These are phyloP conservation scores for Eretmochelys imbricata DNA, from an alignment of 2,113 vertebrate genomes.

Conservation along the genomic window DNA sequence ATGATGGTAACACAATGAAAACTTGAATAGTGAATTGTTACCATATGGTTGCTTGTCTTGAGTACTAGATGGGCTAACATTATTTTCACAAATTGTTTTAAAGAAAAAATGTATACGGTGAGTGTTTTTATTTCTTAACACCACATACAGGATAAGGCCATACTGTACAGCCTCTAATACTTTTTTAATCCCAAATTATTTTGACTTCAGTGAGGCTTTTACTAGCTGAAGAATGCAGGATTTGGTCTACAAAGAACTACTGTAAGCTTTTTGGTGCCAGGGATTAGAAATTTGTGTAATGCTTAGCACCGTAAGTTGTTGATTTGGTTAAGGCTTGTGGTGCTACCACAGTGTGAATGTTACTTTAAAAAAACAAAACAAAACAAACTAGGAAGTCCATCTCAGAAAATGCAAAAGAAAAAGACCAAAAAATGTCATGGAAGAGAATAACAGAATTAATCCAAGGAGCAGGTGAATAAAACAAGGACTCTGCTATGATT, in stretches of 20 bases:
- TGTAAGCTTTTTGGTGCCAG: neutral
- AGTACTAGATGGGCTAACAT: neutral
- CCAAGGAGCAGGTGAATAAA: neutral
- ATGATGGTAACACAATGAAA: neutral
- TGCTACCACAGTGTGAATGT: neutral
- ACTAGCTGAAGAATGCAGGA: fast-evolving
- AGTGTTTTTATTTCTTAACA: constrained; percentile 19
- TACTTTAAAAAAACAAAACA: too few relatives aligned
- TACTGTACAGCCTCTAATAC: neutral
- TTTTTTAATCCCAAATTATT: constrained; percentile 12
- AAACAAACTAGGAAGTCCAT: neutral
- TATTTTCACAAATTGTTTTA: neutral
- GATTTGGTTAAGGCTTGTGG: fast-evolving
- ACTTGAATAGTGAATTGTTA: neutral
- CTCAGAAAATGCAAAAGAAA: too few relatives aligned
- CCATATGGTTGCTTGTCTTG: neutral
- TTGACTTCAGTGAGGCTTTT: neutral
- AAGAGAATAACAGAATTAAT: neutral
- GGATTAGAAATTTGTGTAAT: neutral
- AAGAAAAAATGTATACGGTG: neutral
- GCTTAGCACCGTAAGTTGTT: neutral
- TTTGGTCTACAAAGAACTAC: neutral
- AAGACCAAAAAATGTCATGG: neutral
- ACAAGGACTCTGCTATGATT: neutral
- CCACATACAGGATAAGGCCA: neutral